Base-by-base conservation (phyloP, 1,140 invertebrate genomes). In the Apis dorsata region DNA sequence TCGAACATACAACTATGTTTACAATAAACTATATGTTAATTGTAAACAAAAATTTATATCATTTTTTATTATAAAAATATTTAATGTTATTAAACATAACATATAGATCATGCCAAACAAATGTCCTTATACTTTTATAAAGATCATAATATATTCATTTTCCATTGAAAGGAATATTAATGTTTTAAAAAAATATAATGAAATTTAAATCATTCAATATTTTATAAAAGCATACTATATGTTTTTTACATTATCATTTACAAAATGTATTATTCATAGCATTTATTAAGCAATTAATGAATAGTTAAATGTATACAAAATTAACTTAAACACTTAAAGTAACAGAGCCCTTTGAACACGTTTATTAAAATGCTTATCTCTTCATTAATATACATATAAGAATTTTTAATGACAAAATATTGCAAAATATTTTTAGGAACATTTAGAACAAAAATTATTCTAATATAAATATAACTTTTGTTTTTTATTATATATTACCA, bases 361-460 rank as follows among this genome's bases (percentile, higher is more conserved):
- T 57, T 80, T 44, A 70, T 82, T 53, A 77, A 78, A 77, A 82
- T 77, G 24, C 13, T 72, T 72, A 79, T 51, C 17, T 59, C 12
- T 59, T 8, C 49, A 51, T 24, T 66, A 73, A 74, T 81, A 81
- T 68, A 57, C 49, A 60, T 81, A 81, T 66, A 49, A 72, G 51
- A 68, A 79, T 83, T 66, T 72, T 44, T 79, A 80, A 83, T 62
- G 28, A 69, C 17, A 44, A 74, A 81, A 81, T 83, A 79, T 84
- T 74, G 79, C 78, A 74, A 81, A 75, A 28, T 55, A 28, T 55
- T 24, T 11, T 74, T 75, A 84, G 65, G 83, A 84, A 84, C 83
- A 81, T 34, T 70, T 84, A 75, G 62, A 84, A 44, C 4, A 44
- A 84, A 74, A 84, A 81, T 84, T 84, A 82, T 77, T 81, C 73